Percentiles rank a stretch among this genome's conserved stretches.
These are phyloP conservation scores for Zaprionus vittiger DNA, from an alignment of 1,140 invertebrate genomes.

Conservation along the genomic window DNA sequence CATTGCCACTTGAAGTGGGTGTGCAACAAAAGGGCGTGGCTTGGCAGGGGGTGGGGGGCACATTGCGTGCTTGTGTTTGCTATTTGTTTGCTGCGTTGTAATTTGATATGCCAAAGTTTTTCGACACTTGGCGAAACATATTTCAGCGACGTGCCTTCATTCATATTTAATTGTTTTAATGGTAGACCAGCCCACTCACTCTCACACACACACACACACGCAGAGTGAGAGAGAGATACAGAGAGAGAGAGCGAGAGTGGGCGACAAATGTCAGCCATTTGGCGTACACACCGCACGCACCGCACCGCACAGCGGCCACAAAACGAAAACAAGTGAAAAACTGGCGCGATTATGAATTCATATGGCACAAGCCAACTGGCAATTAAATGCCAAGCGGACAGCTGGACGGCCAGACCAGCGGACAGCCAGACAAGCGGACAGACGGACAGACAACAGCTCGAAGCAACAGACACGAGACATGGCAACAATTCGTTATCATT, in stretches of 20 bases:
- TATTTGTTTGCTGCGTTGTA: conserved; percentile 37
- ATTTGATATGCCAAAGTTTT: conserved; percentile 59
- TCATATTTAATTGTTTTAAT: conserved; percentile 61
- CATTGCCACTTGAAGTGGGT: conserved; percentile 8
- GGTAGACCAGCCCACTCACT: neutral
- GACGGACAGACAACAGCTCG: neutral
- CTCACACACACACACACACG: neutral
- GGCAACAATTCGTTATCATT: conserved; percentile 11
- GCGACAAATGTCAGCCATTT: conserved; percentile 31
- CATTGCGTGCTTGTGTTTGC: conserved; percentile 12
- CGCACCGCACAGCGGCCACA: conserved; percentile 4
- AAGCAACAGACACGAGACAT: conserved; percentile 1
- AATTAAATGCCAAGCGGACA: conserved; percentile 14
- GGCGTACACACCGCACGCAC: neutral
- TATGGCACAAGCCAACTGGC: conserved; percentile 33
- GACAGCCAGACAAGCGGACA: neutral
- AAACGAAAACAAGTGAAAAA: conserved; percentile 20
- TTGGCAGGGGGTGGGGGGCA: neutral
- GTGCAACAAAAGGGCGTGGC: neutral
- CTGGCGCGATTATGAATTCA: conserved; percentile 46
- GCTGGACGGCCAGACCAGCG: neutral
- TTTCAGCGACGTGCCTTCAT: conserved; percentile 57
- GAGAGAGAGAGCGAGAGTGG: neutral
- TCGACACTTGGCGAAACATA: conserved; percentile 58
- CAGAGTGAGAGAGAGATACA: no score